Base-by-base conservation (phyloP, 2,113 vertebrate genomes). In the Apeltes quadracus region DNA sequence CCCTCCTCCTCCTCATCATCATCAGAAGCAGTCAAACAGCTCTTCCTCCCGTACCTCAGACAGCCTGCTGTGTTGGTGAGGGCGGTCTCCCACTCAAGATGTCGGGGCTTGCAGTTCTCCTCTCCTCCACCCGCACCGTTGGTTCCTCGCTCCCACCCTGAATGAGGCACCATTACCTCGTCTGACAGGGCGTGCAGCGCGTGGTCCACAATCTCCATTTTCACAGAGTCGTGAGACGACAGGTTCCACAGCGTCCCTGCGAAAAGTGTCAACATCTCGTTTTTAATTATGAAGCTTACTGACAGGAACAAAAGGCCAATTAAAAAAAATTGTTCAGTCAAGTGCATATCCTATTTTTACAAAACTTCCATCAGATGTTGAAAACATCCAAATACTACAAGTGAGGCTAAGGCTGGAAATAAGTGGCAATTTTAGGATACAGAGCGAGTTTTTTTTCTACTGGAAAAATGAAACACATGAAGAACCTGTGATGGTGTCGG, bases 201-300 rank as follows among this genome's bases (percentile, higher is more conserved):
- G 0, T 98, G 94, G 75, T 98, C 97, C 88, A 99, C 97, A 0
- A 99, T 98, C 90, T 97, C 97, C 97, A 98, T 99, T 86, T 98
- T 98, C 80, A 98, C 96, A 1, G 96, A 96, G 87, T 99, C 98
- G 0, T 98, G 95, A 0, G 98, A 99, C 3, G 98, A 99, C 70
- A 99, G 90, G 88, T 99, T 99, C 98, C 98, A 99, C 68, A 98
- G 91, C 0, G 97, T 99, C 44, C 96, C 98, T 99, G 85, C 12
- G n/a, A 7, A 22, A 27, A 15, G 0, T 1, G 55, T 3, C 27
- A 18, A 23, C 54, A n/a, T 27, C 5, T 44, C 15, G 11, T 8
- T 1, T 50, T 64, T 3, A 59, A 43, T 43, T 25, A 41, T 41
- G 16, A 41, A 66, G 44, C 36, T 18, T 27, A 44, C 27, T 46